Percentiles rank a stretch among this genome's conserved stretches.
phyloP scores from a whole-genome alignment of 2,797 vertebrate genomes.

The Picus viridis region DNA sequence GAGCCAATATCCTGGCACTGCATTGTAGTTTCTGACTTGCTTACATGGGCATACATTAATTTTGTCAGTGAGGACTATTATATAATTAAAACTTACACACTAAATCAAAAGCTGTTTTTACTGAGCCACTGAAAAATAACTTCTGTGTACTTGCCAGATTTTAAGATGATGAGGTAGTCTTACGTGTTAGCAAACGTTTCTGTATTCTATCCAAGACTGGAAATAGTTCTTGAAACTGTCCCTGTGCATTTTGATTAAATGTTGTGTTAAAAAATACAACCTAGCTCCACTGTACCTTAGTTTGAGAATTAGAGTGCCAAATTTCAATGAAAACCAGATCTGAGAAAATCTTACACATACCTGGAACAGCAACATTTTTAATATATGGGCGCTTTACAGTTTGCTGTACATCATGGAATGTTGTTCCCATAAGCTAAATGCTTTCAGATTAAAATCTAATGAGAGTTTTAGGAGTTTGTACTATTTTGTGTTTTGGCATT shows the following conservation, averaged over 20 bases:
- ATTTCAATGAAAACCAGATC: not conserved
- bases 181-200: not conserved
- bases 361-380: not conserved
- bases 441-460: not conserved
- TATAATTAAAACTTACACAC: not conserved
- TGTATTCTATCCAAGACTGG: not conserved
- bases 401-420: not conserved
- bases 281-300: not conserved
- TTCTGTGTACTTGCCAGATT: not conserved
- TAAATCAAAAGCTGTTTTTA: slow-evolving; percentile 4
- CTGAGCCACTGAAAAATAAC: not conserved
- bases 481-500: not conserved
- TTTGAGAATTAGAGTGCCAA: not conserved
- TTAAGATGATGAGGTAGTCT: not conserved
- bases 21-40: not conserved
- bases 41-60: not conserved
- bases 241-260: not conserved
- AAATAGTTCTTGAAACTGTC: not conserved
- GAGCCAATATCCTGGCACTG: not conserved
- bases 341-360: not conserved
- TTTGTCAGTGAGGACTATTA: not conserved
- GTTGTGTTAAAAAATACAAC: not conserved
- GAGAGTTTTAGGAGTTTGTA: not conserved
- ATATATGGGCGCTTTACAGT: not conserved
- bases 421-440: not conserved